Evolutionary conservation across 1,140 invertebrate genomes (phyloP).

Genomic region (Ditylenchus dipsaci): DNA sequence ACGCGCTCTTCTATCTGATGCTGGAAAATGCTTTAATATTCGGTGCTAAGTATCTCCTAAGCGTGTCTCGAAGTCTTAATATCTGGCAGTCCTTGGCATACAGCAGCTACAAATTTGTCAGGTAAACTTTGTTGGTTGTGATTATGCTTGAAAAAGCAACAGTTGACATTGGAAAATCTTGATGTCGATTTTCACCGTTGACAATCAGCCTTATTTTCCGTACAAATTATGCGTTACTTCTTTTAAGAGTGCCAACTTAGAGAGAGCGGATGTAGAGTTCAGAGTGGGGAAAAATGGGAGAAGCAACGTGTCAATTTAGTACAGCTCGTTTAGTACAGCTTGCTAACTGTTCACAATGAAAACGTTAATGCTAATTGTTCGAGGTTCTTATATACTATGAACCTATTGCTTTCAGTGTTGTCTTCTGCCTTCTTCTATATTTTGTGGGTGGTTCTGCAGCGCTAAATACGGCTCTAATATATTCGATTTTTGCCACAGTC

Average conservation of each 20-base stretch:
- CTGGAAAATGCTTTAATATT: conserved; percentile 81
- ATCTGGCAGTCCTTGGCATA: conserved; percentile 86
- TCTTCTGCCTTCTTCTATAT: conserved; percentile 71
- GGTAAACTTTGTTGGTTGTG: conserved; percentile 59
- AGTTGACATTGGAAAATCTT: conserved; percentile 24
- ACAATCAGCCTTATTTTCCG: too few species aligned
- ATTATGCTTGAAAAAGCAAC: conserved; percentile 8
- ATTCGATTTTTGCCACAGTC: conserved; percentile 75
- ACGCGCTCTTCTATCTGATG: conserved; percentile 84
- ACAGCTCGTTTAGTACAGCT: too few species aligned
- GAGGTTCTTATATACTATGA: too few species aligned
- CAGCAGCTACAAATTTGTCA: conserved; percentile 89
- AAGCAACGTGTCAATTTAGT: too few species aligned
- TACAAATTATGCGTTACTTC: too few species aligned
- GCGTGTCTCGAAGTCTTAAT: conserved; percentile 76
- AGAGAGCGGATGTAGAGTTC: too few species aligned
- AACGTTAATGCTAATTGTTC: too few species aligned
- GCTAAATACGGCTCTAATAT: conserved; percentile 74
- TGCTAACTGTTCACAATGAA: too few species aligned
- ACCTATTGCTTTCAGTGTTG: conserved; percentile 67
- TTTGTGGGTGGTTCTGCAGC: conserved; percentile 71
- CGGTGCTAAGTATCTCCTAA: conserved; percentile 80
- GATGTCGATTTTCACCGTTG: too few species aligned
- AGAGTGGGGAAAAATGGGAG: too few species aligned
- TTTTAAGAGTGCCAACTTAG: too few species aligned